phyloP scores from a whole-genome alignment of 2,797 vertebrate genomes.

The Distichodus sexfasciatus region DNA sequence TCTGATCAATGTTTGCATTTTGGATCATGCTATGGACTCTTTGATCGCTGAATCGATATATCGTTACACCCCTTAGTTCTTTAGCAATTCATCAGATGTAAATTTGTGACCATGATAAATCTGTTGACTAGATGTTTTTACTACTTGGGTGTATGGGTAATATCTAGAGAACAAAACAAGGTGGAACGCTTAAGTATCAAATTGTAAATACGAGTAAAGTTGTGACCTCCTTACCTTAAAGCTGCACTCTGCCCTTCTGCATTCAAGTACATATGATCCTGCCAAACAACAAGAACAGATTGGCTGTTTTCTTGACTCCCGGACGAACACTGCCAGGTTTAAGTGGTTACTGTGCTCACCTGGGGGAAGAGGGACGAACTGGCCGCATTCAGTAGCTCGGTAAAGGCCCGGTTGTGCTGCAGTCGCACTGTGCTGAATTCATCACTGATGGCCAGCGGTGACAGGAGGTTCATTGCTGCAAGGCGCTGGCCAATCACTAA shows the following conservation, averaged over 20 bases:
- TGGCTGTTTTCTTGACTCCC: not conserved
- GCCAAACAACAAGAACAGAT: slow-evolving; percentile 50
- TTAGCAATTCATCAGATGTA: no score
- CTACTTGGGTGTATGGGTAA: no score
- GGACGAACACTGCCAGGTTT: not conserved
- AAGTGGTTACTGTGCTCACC: slow-evolving; percentile 64
- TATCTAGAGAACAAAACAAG: no score
- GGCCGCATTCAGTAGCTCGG: slow-evolving; percentile 86
- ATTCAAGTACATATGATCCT: slow-evolving; percentile 70
- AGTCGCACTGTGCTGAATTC: slow-evolving; percentile 93
- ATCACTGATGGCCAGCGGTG: slow-evolving; percentile 89
- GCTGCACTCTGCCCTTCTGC: slow-evolving; percentile 63
- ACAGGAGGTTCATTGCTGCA: slow-evolving; percentile 87
- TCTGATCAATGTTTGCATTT: no score
- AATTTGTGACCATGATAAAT: no score
- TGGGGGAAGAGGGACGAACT: slow-evolving; percentile 72
- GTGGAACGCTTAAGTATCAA: no score
- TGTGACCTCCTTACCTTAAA: slow-evolving; percentile 71
- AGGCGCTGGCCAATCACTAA: slow-evolving; percentile 85
- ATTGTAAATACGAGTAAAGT: not conserved
- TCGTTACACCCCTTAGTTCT: no score
- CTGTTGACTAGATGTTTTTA: no score
- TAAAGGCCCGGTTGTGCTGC: slow-evolving; percentile 92
- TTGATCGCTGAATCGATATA: no score
- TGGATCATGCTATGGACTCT: no score